Evolutionary conservation across 1,140 invertebrate genomes (phyloP).

Genomic region (Trachelipus rathkii): DNA sequence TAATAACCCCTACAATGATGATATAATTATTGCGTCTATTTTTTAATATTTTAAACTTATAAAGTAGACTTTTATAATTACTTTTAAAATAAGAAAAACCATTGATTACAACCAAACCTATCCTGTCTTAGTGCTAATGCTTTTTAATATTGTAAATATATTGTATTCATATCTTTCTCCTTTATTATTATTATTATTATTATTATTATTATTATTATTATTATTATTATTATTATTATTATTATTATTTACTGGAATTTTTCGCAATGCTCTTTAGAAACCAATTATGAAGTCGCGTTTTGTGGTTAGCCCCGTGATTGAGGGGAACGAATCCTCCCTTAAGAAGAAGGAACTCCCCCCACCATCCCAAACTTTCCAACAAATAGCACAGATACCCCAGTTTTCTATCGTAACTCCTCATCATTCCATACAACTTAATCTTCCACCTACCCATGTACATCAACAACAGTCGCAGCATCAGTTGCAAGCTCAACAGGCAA

Average conservation of each 20-base stretch:
- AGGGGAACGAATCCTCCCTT: not conserved
- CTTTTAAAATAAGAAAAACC: too few species aligned
- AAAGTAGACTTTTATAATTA: too few species aligned
- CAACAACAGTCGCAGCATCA: too few species aligned
- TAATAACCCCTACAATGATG: too few species aligned
- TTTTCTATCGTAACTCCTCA: not conserved
- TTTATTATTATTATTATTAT: too few species aligned
- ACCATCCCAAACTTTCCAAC: not conserved
- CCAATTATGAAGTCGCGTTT: not conserved
- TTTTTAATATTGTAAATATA: too few species aligned
- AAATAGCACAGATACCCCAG: not conserved
- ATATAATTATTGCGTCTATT: too few species aligned
- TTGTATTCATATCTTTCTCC: too few species aligned
- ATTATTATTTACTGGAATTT: not conserved
- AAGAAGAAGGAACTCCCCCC: not conserved
- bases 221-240: not conserved
- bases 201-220: not conserved
- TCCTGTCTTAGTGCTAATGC: too few species aligned
- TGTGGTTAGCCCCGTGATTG: not conserved
- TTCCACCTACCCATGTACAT: not conserved
- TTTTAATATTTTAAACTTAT: too few species aligned
- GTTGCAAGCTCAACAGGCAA: too few species aligned
- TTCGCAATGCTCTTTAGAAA: not conserved
- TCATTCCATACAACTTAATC: not conserved
- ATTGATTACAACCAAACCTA: too few species aligned